A percentile compares a stretch with the other conserved stretches of the same genome.
phyloP scores from a whole-genome alignment of 2,888 invertebrate genomes.

The Leptogaster cylindrica region DNA sequence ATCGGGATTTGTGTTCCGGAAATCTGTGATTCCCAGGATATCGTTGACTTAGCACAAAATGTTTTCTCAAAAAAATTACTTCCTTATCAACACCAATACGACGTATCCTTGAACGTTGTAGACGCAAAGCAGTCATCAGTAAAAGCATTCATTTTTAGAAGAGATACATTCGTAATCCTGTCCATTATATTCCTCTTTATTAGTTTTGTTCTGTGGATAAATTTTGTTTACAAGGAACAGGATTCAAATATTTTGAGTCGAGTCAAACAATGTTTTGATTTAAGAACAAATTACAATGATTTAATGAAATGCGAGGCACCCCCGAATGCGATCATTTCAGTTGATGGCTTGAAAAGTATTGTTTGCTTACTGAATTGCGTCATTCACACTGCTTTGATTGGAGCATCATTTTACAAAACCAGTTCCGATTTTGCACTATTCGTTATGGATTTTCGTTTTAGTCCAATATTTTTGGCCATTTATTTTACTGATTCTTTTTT shows the following conservation, averaged over 20 bases:
- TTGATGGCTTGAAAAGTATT: not conserved
- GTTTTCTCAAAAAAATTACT: too few species aligned
- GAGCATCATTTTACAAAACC: too few species aligned
- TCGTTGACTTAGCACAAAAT: not conserved
- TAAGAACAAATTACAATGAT: not conserved
- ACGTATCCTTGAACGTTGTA: not conserved
- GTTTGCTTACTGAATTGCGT: not conserved
- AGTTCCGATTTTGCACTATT: too few species aligned
- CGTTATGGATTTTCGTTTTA: too few species aligned
- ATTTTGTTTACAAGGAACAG: not conserved
- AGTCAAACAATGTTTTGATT: not conserved
- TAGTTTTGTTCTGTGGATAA: not conserved
- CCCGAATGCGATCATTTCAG: not conserved
- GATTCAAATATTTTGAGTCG: not conserved
- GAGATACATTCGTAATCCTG: not conserved
- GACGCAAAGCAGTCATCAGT: not conserved
- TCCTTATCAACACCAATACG: not conserved
- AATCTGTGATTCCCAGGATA: not conserved
- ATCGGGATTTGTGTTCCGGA: not conserved
- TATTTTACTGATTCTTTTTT: constrained; percentile 3
- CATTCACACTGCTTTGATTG: too few species aligned
- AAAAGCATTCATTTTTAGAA: not conserved
- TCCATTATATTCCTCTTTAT: not conserved
- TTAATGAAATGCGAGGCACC: not conserved
- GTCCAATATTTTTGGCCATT: too few species aligned